Evolutionary conservation across 2,888 invertebrate genomes (phyloP).

Genomic region (Patella depressa): DNA sequence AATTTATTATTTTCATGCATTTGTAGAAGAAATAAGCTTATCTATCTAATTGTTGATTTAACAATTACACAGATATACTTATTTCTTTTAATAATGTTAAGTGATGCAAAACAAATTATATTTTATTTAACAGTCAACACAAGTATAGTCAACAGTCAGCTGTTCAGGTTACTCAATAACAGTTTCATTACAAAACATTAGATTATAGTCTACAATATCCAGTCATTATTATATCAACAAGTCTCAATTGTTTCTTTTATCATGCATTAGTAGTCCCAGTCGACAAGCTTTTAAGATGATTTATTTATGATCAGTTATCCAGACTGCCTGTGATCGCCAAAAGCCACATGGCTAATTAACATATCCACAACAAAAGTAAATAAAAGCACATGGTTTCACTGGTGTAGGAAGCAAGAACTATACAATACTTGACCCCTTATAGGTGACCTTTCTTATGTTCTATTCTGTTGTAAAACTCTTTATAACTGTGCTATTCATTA

Average conservation of each 20-base stretch:
- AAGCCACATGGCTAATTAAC: slow-evolving; percentile 50
- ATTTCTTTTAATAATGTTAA: no score
- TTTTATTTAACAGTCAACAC: no score
- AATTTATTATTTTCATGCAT: no score
- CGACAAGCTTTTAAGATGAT: no score
- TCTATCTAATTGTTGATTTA: no score
- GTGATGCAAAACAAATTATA: no score
- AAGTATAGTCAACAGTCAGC: no score
- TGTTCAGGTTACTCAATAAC: no score
- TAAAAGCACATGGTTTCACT: slow-evolving; percentile 25
- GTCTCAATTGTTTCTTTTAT: slow-evolving; percentile 12
- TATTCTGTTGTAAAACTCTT: slow-evolving; percentile 7
- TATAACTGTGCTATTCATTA: background rate
- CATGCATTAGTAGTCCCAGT: background rate
- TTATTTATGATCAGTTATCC: background rate
- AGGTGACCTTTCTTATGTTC: slow-evolving; percentile 5
- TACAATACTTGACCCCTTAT: slow-evolving; percentile 21
- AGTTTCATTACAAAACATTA: no score
- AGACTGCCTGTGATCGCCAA: slow-evolving; percentile 12
- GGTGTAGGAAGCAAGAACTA: slow-evolving; percentile 12
- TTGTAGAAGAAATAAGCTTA: no score
- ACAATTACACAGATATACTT: no score
- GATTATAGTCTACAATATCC: no score
- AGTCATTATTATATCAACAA: background rate
- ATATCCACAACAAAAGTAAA: slow-evolving; percentile 38